Conservation (phyloP, 2,888 invertebrate species). For the Gastracanthus pulcherrimus region DNA sequence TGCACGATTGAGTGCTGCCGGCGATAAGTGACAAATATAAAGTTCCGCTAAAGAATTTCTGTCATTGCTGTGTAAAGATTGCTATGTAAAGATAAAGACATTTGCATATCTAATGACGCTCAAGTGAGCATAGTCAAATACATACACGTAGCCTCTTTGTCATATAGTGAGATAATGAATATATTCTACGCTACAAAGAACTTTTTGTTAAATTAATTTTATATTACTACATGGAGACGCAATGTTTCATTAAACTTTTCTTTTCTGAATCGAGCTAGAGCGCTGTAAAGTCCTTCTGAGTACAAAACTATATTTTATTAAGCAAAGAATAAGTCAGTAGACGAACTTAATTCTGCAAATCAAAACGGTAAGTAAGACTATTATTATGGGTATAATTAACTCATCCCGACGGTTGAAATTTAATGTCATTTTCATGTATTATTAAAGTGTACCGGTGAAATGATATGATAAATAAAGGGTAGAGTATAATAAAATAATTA, state of each 20-base stretch:
- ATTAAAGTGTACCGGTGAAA: not conserved
- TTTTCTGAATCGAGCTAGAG: not conserved
- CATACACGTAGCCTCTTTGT: conserved; percentile 15
- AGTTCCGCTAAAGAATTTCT: conserved; percentile 40
- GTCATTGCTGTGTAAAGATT: conserved; percentile 55
- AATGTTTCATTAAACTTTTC: not conserved
- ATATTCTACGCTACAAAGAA: not conserved
- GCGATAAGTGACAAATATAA: conserved; percentile 44
- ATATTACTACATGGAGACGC: not conserved
- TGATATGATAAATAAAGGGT: conserved; percentile 16
- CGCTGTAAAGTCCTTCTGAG: not conserved
- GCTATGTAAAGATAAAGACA: conserved; percentile 58
- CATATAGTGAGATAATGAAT: conserved; percentile 22
- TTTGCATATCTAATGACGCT: conserved; percentile 52
- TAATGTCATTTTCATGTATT: conserved; percentile 23
- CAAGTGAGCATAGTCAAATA: conserved; percentile 37
- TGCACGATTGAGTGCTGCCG: conserved; percentile 28
- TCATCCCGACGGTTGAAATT: not conserved
- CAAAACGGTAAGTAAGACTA: not conserved
- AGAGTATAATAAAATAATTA: conserved; percentile 41
- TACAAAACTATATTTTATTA: not conserved
- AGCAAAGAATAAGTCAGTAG: not conserved
- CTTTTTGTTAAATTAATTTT: conserved; percentile 21
- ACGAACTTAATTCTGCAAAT: not conserved
- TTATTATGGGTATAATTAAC: not conserved